Evolutionary conservation across 2,888 invertebrate genomes (phyloP).

Genomic region (Cosmia trapezina): DNA sequence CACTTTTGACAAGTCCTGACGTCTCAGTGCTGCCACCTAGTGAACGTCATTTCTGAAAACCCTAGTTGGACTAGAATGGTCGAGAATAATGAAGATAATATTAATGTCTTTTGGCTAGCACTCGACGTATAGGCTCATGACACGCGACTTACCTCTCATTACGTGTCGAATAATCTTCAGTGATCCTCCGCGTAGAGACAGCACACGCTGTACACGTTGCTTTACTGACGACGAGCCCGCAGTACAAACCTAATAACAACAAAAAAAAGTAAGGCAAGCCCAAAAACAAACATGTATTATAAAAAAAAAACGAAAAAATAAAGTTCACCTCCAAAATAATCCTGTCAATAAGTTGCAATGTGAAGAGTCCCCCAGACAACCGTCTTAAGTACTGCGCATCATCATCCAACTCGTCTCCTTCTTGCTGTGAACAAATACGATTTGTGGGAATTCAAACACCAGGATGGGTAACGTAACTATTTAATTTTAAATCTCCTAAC

Average conservation of each 20-base stretch:
- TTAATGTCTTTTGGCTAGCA: background rate
- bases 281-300: background rate
- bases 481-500: no score
- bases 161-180: constrained; percentile 97
- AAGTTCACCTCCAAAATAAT: constrained; percentile 93
- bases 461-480: no score
- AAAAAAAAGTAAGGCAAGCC: background rate
- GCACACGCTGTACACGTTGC: constrained; percentile 96
- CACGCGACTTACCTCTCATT: constrained; percentile 96
- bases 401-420: constrained; percentile 93
- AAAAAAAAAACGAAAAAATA: background rate
- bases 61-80: background rate
- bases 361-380: constrained; percentile 98
- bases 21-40: no score
- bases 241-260: constrained; percentile 89
- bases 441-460: no score
- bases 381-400: constrained; percentile 97
- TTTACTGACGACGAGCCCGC: constrained; percentile 94
- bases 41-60: no score
- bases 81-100: background rate
- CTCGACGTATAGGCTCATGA: background rate
- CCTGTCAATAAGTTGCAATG: constrained; percentile 98
- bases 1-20: no score
- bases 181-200: constrained; percentile 97
- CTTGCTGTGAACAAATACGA: constrained; percentile 75